These are phyloP conservation scores for Drosophila helvetica DNA, from an alignment of 2,888 invertebrate species.

Conservation along the genomic window DNA sequence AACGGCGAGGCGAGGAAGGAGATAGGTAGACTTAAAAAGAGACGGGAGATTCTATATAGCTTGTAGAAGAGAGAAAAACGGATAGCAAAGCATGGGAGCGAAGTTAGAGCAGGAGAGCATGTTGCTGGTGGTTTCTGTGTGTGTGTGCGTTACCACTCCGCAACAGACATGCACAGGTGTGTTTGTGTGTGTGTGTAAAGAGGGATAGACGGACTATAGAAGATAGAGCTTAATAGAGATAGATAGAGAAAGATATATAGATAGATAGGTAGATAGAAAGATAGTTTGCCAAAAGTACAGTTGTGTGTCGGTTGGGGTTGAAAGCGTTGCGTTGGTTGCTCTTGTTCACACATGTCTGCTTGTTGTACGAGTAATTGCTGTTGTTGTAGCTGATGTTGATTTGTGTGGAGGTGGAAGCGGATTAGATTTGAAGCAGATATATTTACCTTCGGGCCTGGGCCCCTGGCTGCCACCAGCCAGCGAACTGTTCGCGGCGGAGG, in stretches of 20 bases:
- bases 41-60: background rate
- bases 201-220: background rate
- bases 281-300: conserved; percentile 7
- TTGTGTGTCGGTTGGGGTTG: conserved; percentile 10
- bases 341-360: conserved; percentile 1
- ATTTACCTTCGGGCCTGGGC: conserved; percentile 75
- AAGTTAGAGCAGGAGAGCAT: background rate
- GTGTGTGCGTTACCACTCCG: background rate
- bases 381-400: conserved; percentile 16
- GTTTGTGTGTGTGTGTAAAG: background rate
- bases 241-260: conserved; percentile 4
- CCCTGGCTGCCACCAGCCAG: conserved; percentile 39
- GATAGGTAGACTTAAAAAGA: background rate
- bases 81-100: background rate
- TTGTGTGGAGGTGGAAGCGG: conserved; percentile 8
- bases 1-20: background rate
- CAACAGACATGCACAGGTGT: background rate
- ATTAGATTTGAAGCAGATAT: conserved; percentile 39
- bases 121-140: background rate
- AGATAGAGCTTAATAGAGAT: background rate
- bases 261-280: conserved; percentile 19
- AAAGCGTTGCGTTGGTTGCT: conserved; percentile 25
- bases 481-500: conserved; percentile 24
- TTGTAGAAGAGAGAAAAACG: background rate
- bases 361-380: conserved; percentile 4